Evolutionary conservation across 2,113 vertebrate genomes (phyloP), one percentile per base, ranked within the genome.

Genomic region (Acinonyx jubatus): DNA sequence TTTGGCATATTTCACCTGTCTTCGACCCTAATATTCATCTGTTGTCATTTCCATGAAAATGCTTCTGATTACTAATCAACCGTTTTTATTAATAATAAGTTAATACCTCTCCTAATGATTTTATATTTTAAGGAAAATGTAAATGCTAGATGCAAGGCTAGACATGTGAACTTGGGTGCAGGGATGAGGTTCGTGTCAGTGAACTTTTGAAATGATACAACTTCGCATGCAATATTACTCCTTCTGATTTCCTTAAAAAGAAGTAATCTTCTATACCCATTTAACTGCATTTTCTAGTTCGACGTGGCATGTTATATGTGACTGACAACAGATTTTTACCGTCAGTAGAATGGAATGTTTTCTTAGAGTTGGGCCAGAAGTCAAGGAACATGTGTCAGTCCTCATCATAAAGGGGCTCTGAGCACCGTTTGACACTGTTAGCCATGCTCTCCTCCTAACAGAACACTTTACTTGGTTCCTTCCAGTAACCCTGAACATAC

Each of bases 31-130:
- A 95, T 91, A 95, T 91, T 36, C 78, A 96, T 96, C 73, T 94
- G 41, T 86, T 95, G 14, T 93, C 82, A 97, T 97, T 96, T 97
- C 33, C 91, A 95, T 97, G 50, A 97, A 97, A 98, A 96, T 80
- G 31, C 27, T 89, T 94, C 74, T 97, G 96, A 97, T 98, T 97
- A 89, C 85, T 97, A 91, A 97, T 98, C 89, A 97, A 68, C 27
- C 7, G 0, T 80, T 96, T 95, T 96, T 94, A 97, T 93, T 97
- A 98, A 95, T 94, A 92, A 89, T 94, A 96, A 92, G 71, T 83
- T 97, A 91, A 97, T 97, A 91, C 8, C n/a, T 69, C 8, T 41
- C 45, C 71, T 82, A 97, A 94, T 91, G 25, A 86, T 89, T 91
- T 97, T 61, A 74, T 61, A 94, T 96, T 92, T 86, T 97, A 68